phyloP scores from a whole-genome alignment of 2,113 vertebrate species.

The Perca flavescens region DNA sequence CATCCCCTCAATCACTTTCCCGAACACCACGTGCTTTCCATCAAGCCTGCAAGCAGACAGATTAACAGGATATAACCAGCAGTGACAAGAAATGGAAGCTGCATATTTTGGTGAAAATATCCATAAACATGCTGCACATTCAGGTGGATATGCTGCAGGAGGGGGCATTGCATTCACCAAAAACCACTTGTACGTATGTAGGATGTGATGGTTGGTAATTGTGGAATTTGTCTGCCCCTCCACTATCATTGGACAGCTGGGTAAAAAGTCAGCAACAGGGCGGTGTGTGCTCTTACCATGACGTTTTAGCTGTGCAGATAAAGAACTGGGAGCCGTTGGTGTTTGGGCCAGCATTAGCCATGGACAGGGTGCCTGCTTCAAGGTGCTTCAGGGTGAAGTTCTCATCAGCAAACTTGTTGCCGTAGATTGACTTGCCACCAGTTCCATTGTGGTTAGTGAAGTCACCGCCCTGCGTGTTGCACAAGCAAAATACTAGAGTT shows the following conservation, averaged over 20 bases:
- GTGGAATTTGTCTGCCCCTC: too few species aligned
- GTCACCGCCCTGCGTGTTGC: conserved; percentile 89
- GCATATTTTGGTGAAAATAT: too few species aligned
- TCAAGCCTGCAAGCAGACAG: conserved; percentile 88
- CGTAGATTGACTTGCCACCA: conserved; percentile 96
- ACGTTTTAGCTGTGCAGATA: conserved; percentile 90
- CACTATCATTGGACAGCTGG: too few species aligned
- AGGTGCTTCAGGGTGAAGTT: conserved; percentile 93
- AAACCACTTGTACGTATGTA: too few species aligned
- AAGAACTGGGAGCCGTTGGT: conserved; percentile 99
- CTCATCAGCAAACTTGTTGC: conserved; percentile 94
- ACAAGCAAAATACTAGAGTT: neutral
- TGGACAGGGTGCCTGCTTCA: conserved; percentile 87
- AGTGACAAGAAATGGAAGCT: neutral
- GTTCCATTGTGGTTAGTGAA: conserved; percentile 97
- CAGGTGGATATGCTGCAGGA: too few species aligned
- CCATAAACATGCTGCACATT: too few species aligned
- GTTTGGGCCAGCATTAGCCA: conserved; percentile 96
- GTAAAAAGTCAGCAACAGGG: too few species aligned
- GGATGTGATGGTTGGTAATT: too few species aligned
- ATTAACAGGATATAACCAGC: too few species aligned
- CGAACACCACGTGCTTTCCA: conserved; percentile 97
- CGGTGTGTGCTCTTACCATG: conserved; percentile 85
- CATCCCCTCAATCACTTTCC: conserved; percentile 87
- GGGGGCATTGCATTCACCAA: too few species aligned